Evolutionary conservation across 2,888 invertebrate species (phyloP).

Genomic region (Cosmopolites sordidus): DNA sequence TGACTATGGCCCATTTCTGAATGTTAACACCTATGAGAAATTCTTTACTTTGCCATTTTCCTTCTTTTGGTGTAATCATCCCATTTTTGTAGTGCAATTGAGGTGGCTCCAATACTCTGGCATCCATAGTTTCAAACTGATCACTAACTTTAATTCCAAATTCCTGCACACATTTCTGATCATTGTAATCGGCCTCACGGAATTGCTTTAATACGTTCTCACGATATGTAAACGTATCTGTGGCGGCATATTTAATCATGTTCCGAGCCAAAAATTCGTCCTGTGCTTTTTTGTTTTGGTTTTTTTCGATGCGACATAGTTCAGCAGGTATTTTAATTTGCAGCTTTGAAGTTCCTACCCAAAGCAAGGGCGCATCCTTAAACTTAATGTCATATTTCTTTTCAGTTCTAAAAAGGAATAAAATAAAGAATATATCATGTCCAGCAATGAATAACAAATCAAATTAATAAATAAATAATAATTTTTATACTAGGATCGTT

Average conservation of each 20-base stretch:
- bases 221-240: conserved; percentile 72
- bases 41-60: conserved; percentile 45
- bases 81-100: conserved; percentile 12
- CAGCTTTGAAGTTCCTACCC: too few species aligned
- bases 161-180: conserved; percentile 59
- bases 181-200: conserved; percentile 38
- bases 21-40: conserved; percentile 43
- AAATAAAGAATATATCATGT: too few species aligned
- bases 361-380: too few species aligned
- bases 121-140: conserved; percentile 70
- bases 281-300: too few species aligned
- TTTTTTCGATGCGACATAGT: conserved; percentile 70
- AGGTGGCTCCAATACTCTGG: conserved; percentile 76
- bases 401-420: too few species aligned
- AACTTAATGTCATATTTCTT: too few species aligned
- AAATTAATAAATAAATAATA: too few species aligned
- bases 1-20: conserved; percentile 50
- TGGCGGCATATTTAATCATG: conserved; percentile 62
- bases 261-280: too few species aligned
- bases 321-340: too few species aligned
- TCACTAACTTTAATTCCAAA: conserved; percentile 77
- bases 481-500: too few species aligned
- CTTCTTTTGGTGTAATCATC: conserved; percentile 42
- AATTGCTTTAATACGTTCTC: conserved; percentile 58
- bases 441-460: too few species aligned